Percentiles rank a stretch among this genome's conserved stretches.
These are phyloP conservation scores for Hoplodrina blanda DNA, from an alignment of 2,888 invertebrate species.

Conservation along the genomic window DNA sequence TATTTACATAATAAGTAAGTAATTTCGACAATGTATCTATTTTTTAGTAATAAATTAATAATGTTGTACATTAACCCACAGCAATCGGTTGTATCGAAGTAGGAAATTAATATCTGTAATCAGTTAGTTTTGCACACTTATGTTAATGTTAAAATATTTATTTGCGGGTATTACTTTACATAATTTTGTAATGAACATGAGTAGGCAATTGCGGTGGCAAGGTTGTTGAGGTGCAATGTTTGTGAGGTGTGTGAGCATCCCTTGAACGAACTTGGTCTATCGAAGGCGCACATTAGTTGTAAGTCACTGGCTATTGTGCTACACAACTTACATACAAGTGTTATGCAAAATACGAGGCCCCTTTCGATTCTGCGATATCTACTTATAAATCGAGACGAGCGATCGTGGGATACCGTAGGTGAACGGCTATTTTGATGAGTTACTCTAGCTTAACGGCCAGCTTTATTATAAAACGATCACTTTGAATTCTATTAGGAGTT, in stretches of 20 bases:
- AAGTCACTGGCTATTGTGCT: conserved; percentile 80
- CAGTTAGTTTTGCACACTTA: conserved; percentile 32
- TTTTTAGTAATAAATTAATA: conserved; percentile 26
- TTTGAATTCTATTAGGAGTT: conserved; percentile 61
- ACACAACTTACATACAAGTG: conserved; percentile 83
- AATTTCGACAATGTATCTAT: conserved; percentile 31
- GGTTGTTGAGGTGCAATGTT: not conserved
- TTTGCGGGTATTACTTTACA: conserved; percentile 26
- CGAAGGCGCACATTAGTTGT: conserved; percentile 73
- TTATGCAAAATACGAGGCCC: conserved; percentile 88
- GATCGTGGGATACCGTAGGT: conserved; percentile 87
- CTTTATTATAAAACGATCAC: conserved; percentile 73
- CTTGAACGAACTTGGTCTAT: conserved; percentile 63
- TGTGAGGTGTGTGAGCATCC: conserved; percentile 58
- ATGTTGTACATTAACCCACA: conserved; percentile 30
- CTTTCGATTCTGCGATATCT: conserved; percentile 88
- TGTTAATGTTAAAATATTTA: conserved; percentile 46
- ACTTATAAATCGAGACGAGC: conserved; percentile 82
- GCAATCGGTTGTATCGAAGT: conserved; percentile 28
- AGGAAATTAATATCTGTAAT: conserved; percentile 53
- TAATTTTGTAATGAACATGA: conserved; percentile 30
- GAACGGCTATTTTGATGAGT: conserved; percentile 85
- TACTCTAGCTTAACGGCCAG: conserved; percentile 78
- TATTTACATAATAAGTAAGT: conserved; percentile 53
- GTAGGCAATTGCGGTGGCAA: conserved; percentile 12